phyloP scores from a whole-genome alignment of 1,140 invertebrate species.

The Solenopsis invicta region DNA sequence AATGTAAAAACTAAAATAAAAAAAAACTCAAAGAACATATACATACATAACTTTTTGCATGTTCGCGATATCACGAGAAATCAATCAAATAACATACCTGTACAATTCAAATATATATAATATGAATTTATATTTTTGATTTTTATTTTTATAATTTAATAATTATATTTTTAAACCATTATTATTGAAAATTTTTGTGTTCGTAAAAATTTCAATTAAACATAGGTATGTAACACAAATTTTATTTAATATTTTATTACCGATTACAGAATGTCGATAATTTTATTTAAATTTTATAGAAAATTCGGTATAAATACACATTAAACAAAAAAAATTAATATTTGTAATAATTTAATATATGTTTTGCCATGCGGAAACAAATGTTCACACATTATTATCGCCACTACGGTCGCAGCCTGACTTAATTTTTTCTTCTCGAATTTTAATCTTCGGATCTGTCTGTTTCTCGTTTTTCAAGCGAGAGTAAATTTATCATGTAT shows the following conservation, averaged over 20 bases:
- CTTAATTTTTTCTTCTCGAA: neutral
- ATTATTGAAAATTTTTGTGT: neutral
- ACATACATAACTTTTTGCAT: neutral
- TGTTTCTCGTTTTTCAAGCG: constrained; percentile 28
- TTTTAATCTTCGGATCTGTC: neutral
- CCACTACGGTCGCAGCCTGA: neutral
- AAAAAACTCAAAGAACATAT: neutral
- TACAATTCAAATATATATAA: neutral
- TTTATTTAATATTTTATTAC: neutral
- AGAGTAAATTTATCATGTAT: constrained; percentile 56
- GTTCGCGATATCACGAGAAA: neutral
- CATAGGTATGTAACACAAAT: neutral
- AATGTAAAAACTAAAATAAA: neutral
- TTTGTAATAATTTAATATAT: neutral
- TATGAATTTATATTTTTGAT: neutral
- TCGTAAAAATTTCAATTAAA: neutral
- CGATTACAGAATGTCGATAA: neutral
- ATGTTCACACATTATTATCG: neutral
- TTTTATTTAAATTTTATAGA: neutral
- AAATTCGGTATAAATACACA: neutral
- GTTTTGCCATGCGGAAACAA: neutral
- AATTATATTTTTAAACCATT: neutral
- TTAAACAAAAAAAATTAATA: neutral
- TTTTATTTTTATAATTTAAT: neutral
- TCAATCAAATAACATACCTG: neutral